Conservation (phyloP, 2,888 invertebrate species). For the Rhagophthalmus giganteus region DNA sequence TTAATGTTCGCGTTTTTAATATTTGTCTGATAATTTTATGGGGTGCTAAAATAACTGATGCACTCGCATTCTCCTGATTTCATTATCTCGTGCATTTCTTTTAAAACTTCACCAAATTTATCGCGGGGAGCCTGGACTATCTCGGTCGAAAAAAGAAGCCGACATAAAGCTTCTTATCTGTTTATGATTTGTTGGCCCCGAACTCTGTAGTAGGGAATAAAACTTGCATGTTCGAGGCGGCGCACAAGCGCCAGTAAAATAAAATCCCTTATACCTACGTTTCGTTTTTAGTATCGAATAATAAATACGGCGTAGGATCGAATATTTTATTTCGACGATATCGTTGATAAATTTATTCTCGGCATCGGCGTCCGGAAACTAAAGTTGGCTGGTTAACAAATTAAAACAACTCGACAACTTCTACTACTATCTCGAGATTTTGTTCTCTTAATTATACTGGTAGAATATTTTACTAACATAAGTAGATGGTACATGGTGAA, state of each 20-base stretch:
- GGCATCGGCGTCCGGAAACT: no score
- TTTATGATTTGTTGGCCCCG: slow-evolving; percentile 47
- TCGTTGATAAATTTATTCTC: no score
- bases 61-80: slow-evolving; percentile 42
- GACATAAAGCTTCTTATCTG: slow-evolving; percentile 43
- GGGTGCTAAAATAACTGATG: slow-evolving; percentile 46
- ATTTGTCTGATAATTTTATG: slow-evolving; percentile 45
- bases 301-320: no score
- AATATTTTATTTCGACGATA: no score
- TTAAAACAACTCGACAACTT: slow-evolving; percentile 35
- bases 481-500: slow-evolving; percentile 41
- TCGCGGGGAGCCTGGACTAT: slow-evolving; percentile 38
- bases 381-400: no score
- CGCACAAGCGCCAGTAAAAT: no score
- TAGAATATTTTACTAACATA: no score
- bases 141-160: slow-evolving; percentile 37
- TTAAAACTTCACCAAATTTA: slow-evolving; percentile 37
- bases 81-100: slow-evolving; percentile 39
- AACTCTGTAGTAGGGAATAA: slow-evolving; percentile 33
- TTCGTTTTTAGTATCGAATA: no score
- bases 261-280: no score
- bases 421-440: slow-evolving; percentile 43
- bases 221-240: slow-evolving; percentile 26
- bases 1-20: slow-evolving; percentile 51
- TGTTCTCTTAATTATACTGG: no score